These are phyloP conservation scores for Pygoscelis adeliae DNA, from an alignment of 2,113 vertebrate genomes.

Conservation along the genomic window DNA sequence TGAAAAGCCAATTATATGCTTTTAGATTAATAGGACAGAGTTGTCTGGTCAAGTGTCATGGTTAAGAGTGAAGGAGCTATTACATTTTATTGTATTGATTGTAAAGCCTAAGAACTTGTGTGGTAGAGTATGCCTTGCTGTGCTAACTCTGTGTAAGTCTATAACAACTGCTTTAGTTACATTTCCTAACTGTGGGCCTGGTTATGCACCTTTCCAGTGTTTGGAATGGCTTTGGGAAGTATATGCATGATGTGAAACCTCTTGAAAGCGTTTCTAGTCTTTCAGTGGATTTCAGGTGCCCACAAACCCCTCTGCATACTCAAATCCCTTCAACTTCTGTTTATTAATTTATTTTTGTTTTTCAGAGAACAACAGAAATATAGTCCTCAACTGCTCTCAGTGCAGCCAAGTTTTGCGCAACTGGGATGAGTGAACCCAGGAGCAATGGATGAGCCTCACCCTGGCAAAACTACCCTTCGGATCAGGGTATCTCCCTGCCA, in stretches of 20 bases:
- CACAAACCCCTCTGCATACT: background rate
- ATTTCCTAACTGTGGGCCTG: background rate
- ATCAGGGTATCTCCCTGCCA: background rate
- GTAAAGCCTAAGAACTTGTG: background rate
- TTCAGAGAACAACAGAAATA: background rate
- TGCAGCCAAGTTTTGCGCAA: background rate
- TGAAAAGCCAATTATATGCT: background rate
- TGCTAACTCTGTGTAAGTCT: background rate
- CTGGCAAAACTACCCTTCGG: background rate
- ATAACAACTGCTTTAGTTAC: background rate
- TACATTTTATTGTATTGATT: constrained; percentile 46
- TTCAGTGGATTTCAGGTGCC: background rate
- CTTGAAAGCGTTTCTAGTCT: background rate
- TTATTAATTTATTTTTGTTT: background rate
- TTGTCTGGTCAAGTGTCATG: background rate
- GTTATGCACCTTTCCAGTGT: background rate
- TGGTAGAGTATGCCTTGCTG: background rate
- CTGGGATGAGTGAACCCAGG: background rate
- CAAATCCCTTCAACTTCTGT: background rate
- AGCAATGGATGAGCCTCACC: background rate
- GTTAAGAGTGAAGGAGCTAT: constrained; percentile 35
- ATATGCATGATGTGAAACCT: background rate
- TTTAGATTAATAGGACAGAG: background rate
- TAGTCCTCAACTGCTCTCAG: background rate
- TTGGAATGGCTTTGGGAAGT: background rate